phyloP scores from a whole-genome alignment of 2,888 invertebrate species.

The Xanthorhoe designata region DNA sequence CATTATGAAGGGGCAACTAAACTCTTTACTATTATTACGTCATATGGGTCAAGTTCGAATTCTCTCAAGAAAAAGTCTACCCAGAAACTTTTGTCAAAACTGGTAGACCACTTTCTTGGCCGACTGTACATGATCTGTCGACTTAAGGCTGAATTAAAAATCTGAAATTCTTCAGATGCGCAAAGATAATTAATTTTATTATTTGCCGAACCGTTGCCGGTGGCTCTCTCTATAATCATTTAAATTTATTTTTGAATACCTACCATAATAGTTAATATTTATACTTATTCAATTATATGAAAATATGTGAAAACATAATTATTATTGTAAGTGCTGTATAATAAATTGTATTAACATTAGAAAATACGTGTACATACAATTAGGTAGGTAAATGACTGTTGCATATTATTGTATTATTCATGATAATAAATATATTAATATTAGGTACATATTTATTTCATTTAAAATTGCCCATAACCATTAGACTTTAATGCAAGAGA shows the following conservation, averaged over 20 bases:
- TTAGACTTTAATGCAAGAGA: not conserved
- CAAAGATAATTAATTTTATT: not conserved
- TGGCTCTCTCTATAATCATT: not conserved
- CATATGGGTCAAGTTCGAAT: no score
- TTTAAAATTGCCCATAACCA: not conserved
- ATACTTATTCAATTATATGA: not conserved
- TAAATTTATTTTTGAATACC: not conserved
- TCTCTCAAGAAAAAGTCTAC: no score
- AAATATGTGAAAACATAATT: no score
- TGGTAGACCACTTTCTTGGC: no score
- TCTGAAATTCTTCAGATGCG: not conserved
- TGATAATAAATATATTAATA: conserved; percentile 47
- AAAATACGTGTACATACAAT: not conserved
- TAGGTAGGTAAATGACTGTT: conserved; percentile 12
- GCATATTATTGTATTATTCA: conserved; percentile 31
- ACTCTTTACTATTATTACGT: no score
- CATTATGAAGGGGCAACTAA: no score
- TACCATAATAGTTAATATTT: not conserved
- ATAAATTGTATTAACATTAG: not conserved
- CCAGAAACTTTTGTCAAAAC: no score
- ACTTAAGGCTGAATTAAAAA: conserved; percentile 3
- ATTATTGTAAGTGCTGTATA: not conserved
- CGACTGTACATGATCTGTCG: not conserved
- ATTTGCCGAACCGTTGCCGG: not conserved
- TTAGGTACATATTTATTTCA: conserved; percentile 5